Conservation (phyloP, 2,888 invertebrate genomes). For the Hyposoter dolosus region DNA sequence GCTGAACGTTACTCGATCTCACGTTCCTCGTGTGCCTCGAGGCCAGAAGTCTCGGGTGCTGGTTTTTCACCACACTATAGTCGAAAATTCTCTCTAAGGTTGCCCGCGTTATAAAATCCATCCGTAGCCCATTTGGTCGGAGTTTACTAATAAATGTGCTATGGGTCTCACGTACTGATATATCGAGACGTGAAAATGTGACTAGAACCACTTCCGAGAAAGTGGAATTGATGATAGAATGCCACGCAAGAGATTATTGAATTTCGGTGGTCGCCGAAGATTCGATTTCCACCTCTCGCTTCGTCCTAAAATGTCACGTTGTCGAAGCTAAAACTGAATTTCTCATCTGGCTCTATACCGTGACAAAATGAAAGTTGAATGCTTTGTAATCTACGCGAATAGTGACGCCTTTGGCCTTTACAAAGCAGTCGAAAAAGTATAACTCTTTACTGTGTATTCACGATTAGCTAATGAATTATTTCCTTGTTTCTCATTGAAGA, state of each 20-base stretch:
- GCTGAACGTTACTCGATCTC: slow-evolving; percentile 56
- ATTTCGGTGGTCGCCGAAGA: background rate
- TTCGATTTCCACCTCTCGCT: background rate
- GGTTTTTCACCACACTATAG: slow-evolving; percentile 1
- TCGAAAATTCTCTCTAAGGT: slow-evolving; percentile 41
- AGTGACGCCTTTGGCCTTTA: no score
- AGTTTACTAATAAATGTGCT: background rate
- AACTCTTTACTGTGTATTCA: no score
- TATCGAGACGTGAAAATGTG: slow-evolving; percentile 17
- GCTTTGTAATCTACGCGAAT: background rate
- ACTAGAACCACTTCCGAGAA: background rate
- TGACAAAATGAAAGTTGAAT: no score
- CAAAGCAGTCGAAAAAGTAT: no score
- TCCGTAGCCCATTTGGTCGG: slow-evolving; percentile 55
- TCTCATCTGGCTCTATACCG: background rate
- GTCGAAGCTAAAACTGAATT: background rate
- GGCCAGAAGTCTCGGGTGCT: slow-evolving; percentile 19
- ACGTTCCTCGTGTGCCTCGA: slow-evolving; percentile 27
- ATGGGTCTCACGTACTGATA: background rate
- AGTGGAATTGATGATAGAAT: background rate
- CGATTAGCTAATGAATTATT: no score
- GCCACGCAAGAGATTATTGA: background rate
- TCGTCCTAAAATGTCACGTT: background rate
- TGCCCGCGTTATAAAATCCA: slow-evolving; percentile 64
- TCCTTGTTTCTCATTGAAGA: no score